Evolutionary conservation across 2,888 invertebrate genomes (phyloP).

Genomic region (Andrena camellia): DNA sequence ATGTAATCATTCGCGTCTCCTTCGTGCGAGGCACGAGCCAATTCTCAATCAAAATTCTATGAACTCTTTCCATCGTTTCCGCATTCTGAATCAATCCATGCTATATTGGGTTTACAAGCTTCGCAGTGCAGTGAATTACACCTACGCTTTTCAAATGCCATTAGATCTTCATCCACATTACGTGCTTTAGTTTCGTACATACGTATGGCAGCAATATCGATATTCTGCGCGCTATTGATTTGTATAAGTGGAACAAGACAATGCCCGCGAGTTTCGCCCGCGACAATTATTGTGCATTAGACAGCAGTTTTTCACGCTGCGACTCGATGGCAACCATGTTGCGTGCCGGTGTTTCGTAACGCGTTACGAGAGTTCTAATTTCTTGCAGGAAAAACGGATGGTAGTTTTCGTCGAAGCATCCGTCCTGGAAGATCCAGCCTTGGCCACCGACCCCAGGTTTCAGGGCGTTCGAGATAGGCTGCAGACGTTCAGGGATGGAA

Average conservation of each 20-base stretch:
- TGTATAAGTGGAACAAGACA: too few species aligned
- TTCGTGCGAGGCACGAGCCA: background rate
- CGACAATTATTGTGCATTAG: too few species aligned
- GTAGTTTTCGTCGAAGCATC: constrained; percentile 97
- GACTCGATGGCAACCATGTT: background rate
- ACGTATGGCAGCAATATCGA: too few species aligned
- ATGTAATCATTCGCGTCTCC: background rate
- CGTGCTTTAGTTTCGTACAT: background rate
- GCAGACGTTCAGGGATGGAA: constrained; percentile 94
- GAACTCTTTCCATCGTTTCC: background rate
- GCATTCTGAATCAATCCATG: too few species aligned
- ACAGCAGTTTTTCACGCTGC: background rate
- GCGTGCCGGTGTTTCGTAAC: background rate
- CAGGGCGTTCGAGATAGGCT: constrained; percentile 92
- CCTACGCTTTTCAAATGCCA: background rate
- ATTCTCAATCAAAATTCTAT: background rate
- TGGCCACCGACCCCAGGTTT: constrained; percentile 92
- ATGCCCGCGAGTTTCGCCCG: too few species aligned
- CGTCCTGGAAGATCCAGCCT: constrained; percentile 93
- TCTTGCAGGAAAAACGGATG: constrained; percentile 95
- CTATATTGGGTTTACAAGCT: too few species aligned
- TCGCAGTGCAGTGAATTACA: background rate
- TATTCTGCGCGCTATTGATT: too few species aligned
- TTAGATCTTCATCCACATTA: constrained; percentile 6
- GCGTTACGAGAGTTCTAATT: background rate